phyloP scores from a whole-genome alignment of 2,888 invertebrate genomes.

The Plebejus argus region DNA sequence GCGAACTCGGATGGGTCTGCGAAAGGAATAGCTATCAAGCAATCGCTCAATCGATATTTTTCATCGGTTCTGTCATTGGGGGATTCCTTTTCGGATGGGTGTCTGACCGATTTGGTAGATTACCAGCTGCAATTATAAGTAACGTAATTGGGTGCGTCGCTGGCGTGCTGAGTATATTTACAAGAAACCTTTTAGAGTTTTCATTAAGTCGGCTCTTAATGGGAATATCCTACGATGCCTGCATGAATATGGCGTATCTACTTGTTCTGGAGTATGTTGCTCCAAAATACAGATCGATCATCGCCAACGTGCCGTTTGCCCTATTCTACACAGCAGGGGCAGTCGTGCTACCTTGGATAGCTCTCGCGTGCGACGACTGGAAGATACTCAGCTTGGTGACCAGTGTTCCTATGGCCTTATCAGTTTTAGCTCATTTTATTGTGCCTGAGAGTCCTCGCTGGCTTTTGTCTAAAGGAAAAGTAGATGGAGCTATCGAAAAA shows the following conservation, averaged over 20 bases:
- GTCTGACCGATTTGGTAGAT: conserved; percentile 60
- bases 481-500: conserved; percentile 57
- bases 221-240: conserved; percentile 66
- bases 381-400: conserved; percentile 57
- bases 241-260: conserved; percentile 64
- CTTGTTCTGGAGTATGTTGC: conserved; percentile 61
- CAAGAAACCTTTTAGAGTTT: conserved; percentile 53
- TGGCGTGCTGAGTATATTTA: conserved; percentile 55
- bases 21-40: conserved; percentile 62
- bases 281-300: conserved; percentile 62
- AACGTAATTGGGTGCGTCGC: conserved; percentile 58
- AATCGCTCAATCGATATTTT: conserved; percentile 61
- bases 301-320: conserved; percentile 61
- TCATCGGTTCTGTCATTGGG: conserved; percentile 62
- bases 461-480: conserved; percentile 58
- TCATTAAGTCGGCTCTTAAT: conserved; percentile 59
- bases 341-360: conserved; percentile 59
- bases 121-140: conserved; percentile 57
- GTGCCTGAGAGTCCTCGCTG: conserved; percentile 68
- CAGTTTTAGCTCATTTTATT: conserved; percentile 55
- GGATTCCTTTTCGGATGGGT: conserved; percentile 61
- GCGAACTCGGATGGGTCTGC: conserved; percentile 66
- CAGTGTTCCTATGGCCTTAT: conserved; percentile 56
- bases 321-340: conserved; percentile 55
- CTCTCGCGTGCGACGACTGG: conserved; percentile 62